Conservation (phyloP, 2,888 invertebrate genomes). For the Calliopum simillimum region DNA sequence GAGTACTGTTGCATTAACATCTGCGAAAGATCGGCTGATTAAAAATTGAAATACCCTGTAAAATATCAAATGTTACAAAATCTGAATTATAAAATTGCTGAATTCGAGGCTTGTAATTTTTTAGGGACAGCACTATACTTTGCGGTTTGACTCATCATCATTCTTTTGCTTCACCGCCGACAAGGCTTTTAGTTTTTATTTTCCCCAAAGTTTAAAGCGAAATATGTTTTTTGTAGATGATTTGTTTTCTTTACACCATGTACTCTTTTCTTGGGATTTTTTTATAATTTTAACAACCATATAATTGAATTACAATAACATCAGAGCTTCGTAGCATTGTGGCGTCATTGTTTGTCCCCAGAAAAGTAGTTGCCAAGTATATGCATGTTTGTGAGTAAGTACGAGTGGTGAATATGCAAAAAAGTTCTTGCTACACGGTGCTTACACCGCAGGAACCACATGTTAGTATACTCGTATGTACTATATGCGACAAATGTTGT, state of each 20-base stretch:
- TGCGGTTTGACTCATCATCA: neutral
- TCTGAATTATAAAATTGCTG: too few relatives aligned
- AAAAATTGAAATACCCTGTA: too few relatives aligned
- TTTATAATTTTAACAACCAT: slow-evolving; percentile 50
- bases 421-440: slow-evolving; percentile 1
- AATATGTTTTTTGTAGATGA: too few relatives aligned
- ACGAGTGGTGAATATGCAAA: slow-evolving; percentile 20
- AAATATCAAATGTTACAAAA: too few relatives aligned
- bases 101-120: too few relatives aligned
- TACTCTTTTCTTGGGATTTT: slow-evolving; percentile 25
- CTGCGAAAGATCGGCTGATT: too few relatives aligned
- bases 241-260: too few relatives aligned
- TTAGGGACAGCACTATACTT: too few relatives aligned
- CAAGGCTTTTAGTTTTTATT: slow-evolving; percentile 61
- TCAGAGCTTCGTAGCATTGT: slow-evolving; percentile 50
- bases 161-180: slow-evolving; percentile 39
- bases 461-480: neutral
- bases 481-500: too few relatives aligned
- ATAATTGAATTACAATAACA: slow-evolving; percentile 64
- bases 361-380: slow-evolving; percentile 22
- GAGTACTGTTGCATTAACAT: too few relatives aligned
- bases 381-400: neutral
- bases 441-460: slow-evolving; percentile 20
- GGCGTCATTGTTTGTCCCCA: slow-evolving; percentile 40
- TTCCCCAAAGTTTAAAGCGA: slow-evolving; percentile 14